Percentiles rank a stretch among this genome's conserved stretches.
Conservation (phyloP, 2,888 invertebrate genomes). For the Nesidiocoris tenuis region DNA sequence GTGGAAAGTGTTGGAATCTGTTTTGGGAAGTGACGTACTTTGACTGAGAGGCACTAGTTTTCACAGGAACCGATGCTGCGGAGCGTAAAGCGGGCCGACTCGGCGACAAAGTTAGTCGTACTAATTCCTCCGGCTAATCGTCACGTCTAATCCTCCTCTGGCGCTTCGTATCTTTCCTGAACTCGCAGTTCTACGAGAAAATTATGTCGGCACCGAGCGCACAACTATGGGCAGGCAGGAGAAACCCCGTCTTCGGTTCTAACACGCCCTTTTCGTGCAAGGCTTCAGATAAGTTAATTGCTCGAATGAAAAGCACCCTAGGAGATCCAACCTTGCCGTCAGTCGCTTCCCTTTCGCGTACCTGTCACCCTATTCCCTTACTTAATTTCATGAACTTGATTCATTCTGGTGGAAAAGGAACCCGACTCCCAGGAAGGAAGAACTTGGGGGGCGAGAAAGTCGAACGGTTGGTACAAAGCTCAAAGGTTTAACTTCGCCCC, state of each 20-base stretch:
- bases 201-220: not conserved
- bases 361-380: constrained; percentile 2
- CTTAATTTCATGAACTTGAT: constrained; percentile 42
- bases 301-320: constrained; percentile 2
- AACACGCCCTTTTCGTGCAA: not conserved
- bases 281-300: constrained; percentile 6
- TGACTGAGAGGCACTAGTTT: not conserved
- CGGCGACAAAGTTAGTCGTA: not conserved
- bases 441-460: not conserved
- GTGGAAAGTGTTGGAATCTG: too few relatives aligned
- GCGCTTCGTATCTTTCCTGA: not conserved
- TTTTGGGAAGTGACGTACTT: too few relatives aligned
- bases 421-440: not conserved
- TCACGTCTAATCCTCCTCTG: not conserved
- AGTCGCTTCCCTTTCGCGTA: constrained; percentile 1
- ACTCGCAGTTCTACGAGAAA: not conserved
- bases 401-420: constrained; percentile 34
- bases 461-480: not conserved
- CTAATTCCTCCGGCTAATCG: not conserved
- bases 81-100: not conserved
- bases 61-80: not conserved
- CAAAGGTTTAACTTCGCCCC: not conserved
- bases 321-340: not conserved
- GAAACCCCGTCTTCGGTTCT: not conserved
- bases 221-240: not conserved